Conservation (phyloP, 2,797 vertebrate genomes). For the Pangasius macronema region DNA sequence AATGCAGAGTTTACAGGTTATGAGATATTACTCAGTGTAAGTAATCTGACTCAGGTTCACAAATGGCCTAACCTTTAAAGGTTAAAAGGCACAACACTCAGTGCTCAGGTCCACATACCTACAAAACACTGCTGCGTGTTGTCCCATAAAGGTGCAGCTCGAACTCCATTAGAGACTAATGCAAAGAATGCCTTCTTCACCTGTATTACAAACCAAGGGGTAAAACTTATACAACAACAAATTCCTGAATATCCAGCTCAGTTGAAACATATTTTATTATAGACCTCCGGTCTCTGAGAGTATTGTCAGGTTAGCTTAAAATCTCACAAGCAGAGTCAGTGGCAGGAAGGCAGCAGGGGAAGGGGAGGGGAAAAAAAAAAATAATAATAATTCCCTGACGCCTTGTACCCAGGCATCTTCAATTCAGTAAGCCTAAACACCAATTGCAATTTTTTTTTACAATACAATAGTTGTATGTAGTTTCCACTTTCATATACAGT, state of each 20-base stretch:
- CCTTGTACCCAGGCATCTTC: background rate
- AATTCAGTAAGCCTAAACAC: background rate
- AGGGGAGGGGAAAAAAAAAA: background rate
- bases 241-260: background rate
- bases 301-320: background rate
- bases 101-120: slow-evolving; percentile 74
- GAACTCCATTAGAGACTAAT: slow-evolving; percentile 92
- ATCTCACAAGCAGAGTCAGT: background rate
- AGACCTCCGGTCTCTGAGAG: background rate
- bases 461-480: background rate
- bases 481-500: background rate
- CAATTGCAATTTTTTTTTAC: background rate
- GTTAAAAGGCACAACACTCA: slow-evolving; percentile 37
- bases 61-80: slow-evolving; percentile 55
- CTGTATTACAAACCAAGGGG: slow-evolving; percentile 65
- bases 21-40: slow-evolving; percentile 41
- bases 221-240: background rate
- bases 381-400: background rate
- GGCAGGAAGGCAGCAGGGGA: background rate
- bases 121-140: slow-evolving; percentile 95
- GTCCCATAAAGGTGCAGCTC: slow-evolving; percentile 97
- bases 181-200: slow-evolving; percentile 98
- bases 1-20: slow-evolving; percentile 15
- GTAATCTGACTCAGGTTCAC: slow-evolving; percentile 55
- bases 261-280: background rate